phyloP scores from a whole-genome alignment of 1,140 invertebrate genomes.

The Hydropsyche tenuis region DNA sequence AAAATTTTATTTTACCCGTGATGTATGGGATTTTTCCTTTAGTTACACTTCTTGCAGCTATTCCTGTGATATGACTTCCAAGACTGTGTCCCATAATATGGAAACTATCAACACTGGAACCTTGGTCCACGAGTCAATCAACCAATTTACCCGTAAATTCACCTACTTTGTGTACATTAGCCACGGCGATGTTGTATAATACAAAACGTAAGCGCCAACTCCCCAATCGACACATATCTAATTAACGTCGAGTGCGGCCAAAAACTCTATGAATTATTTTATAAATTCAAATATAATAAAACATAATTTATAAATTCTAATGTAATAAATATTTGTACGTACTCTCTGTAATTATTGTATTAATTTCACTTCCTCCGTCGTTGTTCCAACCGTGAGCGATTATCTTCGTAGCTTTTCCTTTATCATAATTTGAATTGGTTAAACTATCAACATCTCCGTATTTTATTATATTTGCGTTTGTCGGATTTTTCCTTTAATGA shows the following conservation, averaged over 20 bases:
- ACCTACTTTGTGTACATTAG: conserved; percentile 18
- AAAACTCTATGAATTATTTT: conserved; percentile 19
- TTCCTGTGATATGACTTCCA: conserved; percentile 16
- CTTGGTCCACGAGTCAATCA: conserved; percentile 11
- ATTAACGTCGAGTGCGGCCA: conserved; percentile 18
- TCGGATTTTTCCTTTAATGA: conserved; percentile 7
- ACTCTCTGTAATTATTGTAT: conserved; percentile 48
- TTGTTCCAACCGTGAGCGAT: conserved; percentile 52
- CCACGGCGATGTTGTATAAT: background rate
- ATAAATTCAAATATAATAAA: too few relatives aligned
- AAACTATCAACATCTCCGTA: conserved; percentile 30
- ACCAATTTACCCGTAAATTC: conserved; percentile 3
- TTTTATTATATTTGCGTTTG: background rate
- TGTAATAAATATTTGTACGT: conserved; percentile 23
- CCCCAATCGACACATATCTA: conserved; percentile 26
- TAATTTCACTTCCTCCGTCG: conserved; percentile 7
- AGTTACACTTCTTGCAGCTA: conserved; percentile 8
- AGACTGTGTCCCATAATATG: conserved; percentile 30
- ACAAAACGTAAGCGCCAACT: background rate
- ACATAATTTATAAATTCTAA: too few relatives aligned
- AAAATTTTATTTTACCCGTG: conserved; percentile 1
- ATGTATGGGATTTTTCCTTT: conserved; percentile 18
- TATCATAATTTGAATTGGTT: conserved; percentile 30
- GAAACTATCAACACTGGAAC: background rate
- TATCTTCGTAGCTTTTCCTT: conserved; percentile 41